Evolutionary conservation across 2,797 vertebrate species (phyloP).

Genomic region (Girardinus metallicus): DNA sequence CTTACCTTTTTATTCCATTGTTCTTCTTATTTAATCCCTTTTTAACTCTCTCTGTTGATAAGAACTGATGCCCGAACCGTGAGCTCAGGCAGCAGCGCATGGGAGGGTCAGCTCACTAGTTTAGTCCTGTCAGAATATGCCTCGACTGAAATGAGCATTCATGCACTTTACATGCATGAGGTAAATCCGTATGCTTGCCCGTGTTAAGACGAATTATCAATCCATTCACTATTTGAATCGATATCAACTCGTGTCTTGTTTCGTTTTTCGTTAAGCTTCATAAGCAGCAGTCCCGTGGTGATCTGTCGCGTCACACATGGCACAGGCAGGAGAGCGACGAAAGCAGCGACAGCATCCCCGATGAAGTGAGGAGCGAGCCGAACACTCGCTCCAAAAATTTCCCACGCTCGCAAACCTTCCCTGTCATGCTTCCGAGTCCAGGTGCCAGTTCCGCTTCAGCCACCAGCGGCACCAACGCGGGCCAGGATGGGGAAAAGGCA

Average conservation of each 20-base stretch:
- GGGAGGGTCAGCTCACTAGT: slow-evolving; percentile 96
- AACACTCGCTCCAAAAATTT: slow-evolving; percentile 66
- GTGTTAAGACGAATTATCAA: not conserved
- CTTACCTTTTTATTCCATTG: not conserved
- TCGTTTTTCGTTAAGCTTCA: slow-evolving; percentile 69
- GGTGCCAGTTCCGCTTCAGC: slow-evolving; percentile 66
- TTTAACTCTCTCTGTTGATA: slow-evolving; percentile 13
- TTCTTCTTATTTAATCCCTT: slow-evolving; percentile 6
- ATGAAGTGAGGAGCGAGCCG: slow-evolving; percentile 81
- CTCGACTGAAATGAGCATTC: slow-evolving; percentile 98
- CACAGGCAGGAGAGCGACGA: slow-evolving; percentile 96
- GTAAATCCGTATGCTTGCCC: slow-evolving; percentile 68
- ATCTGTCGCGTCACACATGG: slow-evolving; percentile 93
- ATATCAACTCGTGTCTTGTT: not conserved
- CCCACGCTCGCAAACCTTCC: slow-evolving; percentile 88
- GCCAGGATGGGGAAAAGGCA: slow-evolving; percentile 81
- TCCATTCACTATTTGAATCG: not conserved
- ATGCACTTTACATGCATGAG: slow-evolving; percentile 97
- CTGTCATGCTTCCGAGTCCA: slow-evolving; percentile 76
- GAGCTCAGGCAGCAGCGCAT: slow-evolving; percentile 95
- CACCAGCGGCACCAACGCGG: slow-evolving; percentile 45
- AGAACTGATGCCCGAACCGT: slow-evolving; percentile 91
- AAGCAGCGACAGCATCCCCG: slow-evolving; percentile 90
- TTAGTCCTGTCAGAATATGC: slow-evolving; percentile 95
- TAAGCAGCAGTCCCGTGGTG: slow-evolving; percentile 92